Evolutionary conservation across 37 sponge, comb jelly and placozoan species (phyloP), one percentile per base, ranked within the genome.

Genomic region (Amphimedon queenslandica): DNA sequence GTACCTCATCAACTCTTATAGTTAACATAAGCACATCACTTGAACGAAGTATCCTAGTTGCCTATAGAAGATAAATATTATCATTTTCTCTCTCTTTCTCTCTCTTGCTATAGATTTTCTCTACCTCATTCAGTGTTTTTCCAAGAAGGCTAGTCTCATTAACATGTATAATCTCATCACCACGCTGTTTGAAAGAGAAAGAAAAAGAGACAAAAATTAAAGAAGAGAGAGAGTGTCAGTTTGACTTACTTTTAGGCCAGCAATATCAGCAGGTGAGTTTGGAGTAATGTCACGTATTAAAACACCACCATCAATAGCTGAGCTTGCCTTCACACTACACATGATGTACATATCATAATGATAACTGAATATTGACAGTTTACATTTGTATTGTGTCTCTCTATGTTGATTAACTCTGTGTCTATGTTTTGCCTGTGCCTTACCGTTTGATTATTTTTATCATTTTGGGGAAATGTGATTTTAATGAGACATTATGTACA

Each of bases 101-200:
- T n/a, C n/a, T n/a, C n/a, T n/a, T n/a, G n/a, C n/a, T n/a, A n/a
- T n/a, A n/a, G n/a, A n/a, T n/a, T n/a, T n/a, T n/a, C n/a, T n/a
- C n/a, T n/a, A 82, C 83, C 76, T 89, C 84, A 21, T 76, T 61
- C 70, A 84, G 90, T 2, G 90, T 30, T 8, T 60, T 55, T n/a
- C 65, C 71, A 25, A 84, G 30, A 32, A 89, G 56, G 18, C 73
- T 66, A 0, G 72, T 60, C 4, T 80, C 90, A 71, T 89, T 84
- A 63, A 89, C 90, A 35, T 89, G 74, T 1, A 83, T 36, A 18
- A 89, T 74, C 69, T 84, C 90, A 80, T 89, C 90, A 23, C 90
- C 90, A 55, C 78, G 64, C 85, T 84, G 33, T 11, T 37, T 29
- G 8, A 4, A 69, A 2, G 42, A 34, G 21, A n/a, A 25, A n/a